Conservation (phyloP, 1,140 invertebrate genomes). For the Ladona fulva region DNA sequence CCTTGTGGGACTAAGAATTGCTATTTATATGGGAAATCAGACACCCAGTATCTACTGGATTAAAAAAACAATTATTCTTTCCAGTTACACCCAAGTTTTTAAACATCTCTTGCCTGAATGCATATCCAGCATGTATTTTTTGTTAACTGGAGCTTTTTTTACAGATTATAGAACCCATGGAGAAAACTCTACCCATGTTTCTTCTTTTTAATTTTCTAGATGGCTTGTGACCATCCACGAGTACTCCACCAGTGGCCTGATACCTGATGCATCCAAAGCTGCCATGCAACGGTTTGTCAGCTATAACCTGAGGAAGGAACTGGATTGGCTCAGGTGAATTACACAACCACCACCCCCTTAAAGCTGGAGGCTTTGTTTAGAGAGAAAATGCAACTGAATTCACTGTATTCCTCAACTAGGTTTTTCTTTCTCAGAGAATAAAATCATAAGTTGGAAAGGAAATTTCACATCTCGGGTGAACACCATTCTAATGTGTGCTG, state of each 20-base stretch:
- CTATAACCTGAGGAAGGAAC: conserved; percentile 52
- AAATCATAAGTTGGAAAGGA: not conserved
- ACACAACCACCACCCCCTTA: conserved; percentile 29
- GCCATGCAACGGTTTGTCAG: conserved; percentile 27
- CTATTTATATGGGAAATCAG: too few relatives aligned
- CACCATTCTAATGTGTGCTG: not conserved
- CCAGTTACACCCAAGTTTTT: too few relatives aligned
- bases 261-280: conserved; percentile 22
- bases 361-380: too few relatives aligned
- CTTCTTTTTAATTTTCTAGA: conserved; percentile 28
- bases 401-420: not conserved
- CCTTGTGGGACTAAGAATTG: too few relatives aligned
- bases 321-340: conserved; percentile 52
- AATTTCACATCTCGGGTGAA: not conserved
- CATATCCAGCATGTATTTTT: too few relatives aligned
- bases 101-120: too few relatives aligned
- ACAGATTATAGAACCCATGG: too few relatives aligned
- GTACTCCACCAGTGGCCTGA: conserved; percentile 24
- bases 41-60: too few relatives aligned
- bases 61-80: too few relatives aligned
- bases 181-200: too few relatives aligned
- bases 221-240: conserved; percentile 36
- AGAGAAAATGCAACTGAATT: not conserved
- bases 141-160: too few relatives aligned
- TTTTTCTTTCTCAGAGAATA: conserved; percentile 3